phyloP scores from a whole-genome alignment of 2,888 invertebrate species.

The Coenonympha arcania region DNA sequence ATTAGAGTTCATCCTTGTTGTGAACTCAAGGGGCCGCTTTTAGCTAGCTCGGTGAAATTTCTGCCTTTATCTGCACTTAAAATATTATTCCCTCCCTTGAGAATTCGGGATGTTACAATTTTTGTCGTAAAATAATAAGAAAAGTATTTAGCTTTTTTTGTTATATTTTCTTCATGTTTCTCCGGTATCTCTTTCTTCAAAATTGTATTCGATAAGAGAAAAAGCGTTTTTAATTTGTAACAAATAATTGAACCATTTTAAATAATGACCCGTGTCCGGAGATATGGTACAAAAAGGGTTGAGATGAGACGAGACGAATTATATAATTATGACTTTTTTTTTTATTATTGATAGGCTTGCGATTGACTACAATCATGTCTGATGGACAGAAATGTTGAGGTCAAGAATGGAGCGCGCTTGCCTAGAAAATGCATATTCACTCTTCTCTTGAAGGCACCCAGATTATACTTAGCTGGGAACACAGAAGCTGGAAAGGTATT shows the following conservation, averaged over 20 bases:
- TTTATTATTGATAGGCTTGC: too few relatives aligned
- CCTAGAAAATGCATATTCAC: too few relatives aligned
- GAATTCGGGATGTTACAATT: slow-evolving; percentile 2
- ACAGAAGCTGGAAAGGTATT: too few relatives aligned
- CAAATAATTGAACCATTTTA: neutral
- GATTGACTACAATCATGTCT: too few relatives aligned
- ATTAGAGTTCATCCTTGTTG: slow-evolving; percentile 18
- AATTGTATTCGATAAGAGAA: neutral
- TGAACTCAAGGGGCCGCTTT: slow-evolving; percentile 14
- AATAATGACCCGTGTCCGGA: neutral
- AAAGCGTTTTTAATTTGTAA: neutral
- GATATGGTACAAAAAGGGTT: too few relatives aligned
- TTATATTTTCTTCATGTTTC: neutral
- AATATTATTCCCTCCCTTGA: slow-evolving; percentile 5
- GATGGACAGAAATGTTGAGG: too few relatives aligned
- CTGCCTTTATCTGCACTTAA: slow-evolving; percentile 13
- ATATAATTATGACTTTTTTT: too few relatives aligned
- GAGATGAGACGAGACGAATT: too few relatives aligned
- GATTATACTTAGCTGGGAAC: too few relatives aligned
- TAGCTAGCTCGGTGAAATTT: slow-evolving; percentile 21
- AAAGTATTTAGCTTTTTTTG: neutral
- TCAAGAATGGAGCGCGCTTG: too few relatives aligned
- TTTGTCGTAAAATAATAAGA: slow-evolving; percentile 4
- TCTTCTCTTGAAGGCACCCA: too few relatives aligned
- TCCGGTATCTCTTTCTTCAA: neutral